Conservation (phyloP, 2,113 vertebrate genomes). For the Pipra filicauda region DNA sequence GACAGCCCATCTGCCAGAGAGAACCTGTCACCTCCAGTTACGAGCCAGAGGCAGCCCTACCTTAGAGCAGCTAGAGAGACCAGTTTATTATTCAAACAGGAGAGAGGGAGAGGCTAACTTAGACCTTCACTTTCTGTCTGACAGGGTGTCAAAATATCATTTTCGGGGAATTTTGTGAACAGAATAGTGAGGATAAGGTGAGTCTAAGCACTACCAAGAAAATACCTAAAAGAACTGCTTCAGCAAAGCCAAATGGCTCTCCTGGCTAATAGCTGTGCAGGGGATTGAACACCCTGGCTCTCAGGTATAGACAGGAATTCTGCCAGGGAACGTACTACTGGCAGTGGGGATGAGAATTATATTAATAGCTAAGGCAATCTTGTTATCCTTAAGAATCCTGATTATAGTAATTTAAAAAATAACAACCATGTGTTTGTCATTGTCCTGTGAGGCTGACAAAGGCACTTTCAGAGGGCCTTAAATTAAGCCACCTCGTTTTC, state of each 20-base stretch:
- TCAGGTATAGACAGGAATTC: not conserved
- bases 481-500: not conserved
- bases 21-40: constrained; percentile 69
- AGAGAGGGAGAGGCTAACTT: constrained; percentile 51
- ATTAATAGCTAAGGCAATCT: constrained; percentile 5
- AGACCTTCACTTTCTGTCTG: constrained; percentile 40
- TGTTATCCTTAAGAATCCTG: not conserved
- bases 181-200: constrained; percentile 18
- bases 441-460: not conserved
- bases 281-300: constrained; percentile 10
- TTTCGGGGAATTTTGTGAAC: constrained; percentile 40
- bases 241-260: constrained; percentile 37
- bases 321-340: constrained; percentile 16
- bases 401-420: not conserved
- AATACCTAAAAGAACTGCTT: constrained; percentile 3
- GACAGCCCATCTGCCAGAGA: constrained; percentile 53
- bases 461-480: not conserved
- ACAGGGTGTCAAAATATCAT: constrained; percentile 62
- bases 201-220: constrained; percentile 60
- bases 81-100: constrained; percentile 73
- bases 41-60: constrained; percentile 47
- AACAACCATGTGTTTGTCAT: not conserved
- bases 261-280: constrained; percentile 20
- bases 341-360: not conserved
- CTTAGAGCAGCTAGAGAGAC: constrained; percentile 36